Base-by-base conservation (phyloP, 2,888 invertebrate genomes). In the Epistrophella euchroma region DNA sequence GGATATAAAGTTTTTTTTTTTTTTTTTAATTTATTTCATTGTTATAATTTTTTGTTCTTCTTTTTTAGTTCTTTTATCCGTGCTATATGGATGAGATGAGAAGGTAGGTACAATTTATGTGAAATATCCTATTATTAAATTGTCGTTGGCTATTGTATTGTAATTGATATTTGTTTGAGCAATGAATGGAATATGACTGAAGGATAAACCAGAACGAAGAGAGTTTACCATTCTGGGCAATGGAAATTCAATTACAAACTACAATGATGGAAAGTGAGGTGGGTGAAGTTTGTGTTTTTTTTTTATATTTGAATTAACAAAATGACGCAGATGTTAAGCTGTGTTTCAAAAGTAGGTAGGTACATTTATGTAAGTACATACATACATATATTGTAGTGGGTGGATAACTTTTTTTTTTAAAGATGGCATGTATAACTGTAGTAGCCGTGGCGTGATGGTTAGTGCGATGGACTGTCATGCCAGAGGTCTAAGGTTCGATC, bases 91-190 rank as follows among this genome's bases (percentile, higher is more conserved):
- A 37, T 68, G 25, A 40, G 50, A 68, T 37, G 47, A 19, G 68
- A 47, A 64, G 45, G 62, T 45, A 6, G 32, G 32, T 68, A 62
- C 11, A 52, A 64, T 32, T 32, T 64, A 28, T 15, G 35, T 72
- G 85, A 71, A 81, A 82, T 60, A 60, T 82, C 86, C 86, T 82
- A 74, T 86, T 86, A 78, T 86, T 68, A 64, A 81, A 68, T 81
- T 86, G 77, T 77, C 74, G 80, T 77, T 86, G 71, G 77, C 64
- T 45, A 82, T 86, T 86, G 86, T 78, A 60, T 82, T 86, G 86
- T 82, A 86, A 86, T 86, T 86, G 86, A 86, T 86, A 86, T 86
- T 86, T 86, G 81, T 81, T 81, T 70, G 77, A 74, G 73, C 73
- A 17, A 62, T 40, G 73, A 68, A 64, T 76, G 47, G 58, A 73